These are phyloP conservation scores for Chionodraco myersi DNA, from an alignment of 2,113 vertebrate species.

Conservation along the genomic window DNA sequence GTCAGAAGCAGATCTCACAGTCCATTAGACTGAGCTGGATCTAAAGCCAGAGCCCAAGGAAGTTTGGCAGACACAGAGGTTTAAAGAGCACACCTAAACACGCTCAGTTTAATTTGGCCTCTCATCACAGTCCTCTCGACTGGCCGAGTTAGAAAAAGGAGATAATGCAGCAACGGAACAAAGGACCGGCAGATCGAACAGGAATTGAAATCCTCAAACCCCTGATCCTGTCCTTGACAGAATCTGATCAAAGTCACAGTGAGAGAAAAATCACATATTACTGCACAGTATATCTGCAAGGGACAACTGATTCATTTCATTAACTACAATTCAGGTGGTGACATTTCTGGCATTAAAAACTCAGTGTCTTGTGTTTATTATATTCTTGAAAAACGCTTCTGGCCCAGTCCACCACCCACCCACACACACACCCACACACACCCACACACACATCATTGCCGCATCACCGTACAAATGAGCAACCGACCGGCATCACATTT, in stretches of 20 bases:
- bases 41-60: constrained; percentile 44
- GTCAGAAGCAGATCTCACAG: constrained; percentile 65
- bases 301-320: constrained; percentile 60
- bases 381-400: constrained; percentile 23
- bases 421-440: background rate
- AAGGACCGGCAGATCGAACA: constrained; percentile 38
- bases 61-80: constrained; percentile 51
- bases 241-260: constrained; percentile 48
- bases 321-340: constrained; percentile 55
- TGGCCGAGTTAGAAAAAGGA: constrained; percentile 37
- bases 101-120: constrained; percentile 50
- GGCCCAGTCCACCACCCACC: constrained; percentile 12
- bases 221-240: constrained; percentile 48
- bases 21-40: constrained; percentile 68
- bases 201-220: constrained; percentile 41
- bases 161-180: constrained; percentile 54
- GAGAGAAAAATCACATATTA: constrained; percentile 43
- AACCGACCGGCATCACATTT: constrained; percentile 14
- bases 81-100: constrained; percentile 56
- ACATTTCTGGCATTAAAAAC: constrained; percentile 58
- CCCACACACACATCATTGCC: background rate
- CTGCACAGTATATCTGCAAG: constrained; percentile 37
- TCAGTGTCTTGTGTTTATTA: constrained; percentile 25
- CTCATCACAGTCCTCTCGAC: constrained; percentile 45
- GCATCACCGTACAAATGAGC: constrained; percentile 20